A percentile compares a stretch with the other conserved stretches of the same genome.
Evolutionary conservation across 2,797 vertebrate genomes (phyloP).

Genomic region (Agapornis canus): DNA sequence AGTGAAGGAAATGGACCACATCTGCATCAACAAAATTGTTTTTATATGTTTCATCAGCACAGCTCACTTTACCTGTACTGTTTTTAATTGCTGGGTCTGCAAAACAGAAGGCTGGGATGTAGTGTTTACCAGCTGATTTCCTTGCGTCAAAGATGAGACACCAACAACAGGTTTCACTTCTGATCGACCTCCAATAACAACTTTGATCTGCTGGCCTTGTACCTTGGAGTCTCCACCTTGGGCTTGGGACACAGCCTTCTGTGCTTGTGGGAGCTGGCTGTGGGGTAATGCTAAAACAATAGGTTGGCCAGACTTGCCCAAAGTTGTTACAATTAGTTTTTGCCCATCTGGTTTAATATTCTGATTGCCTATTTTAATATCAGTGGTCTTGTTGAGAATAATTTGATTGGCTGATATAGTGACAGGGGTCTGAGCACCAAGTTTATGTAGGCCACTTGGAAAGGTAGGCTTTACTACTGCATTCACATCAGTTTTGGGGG

Average conservation of each 20-base stretch:
- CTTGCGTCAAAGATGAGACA: slow-evolving; percentile 79
- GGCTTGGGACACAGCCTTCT: slow-evolving; percentile 80
- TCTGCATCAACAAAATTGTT: not conserved
- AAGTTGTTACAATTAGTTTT: slow-evolving; percentile 90
- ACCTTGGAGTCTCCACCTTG: slow-evolving; percentile 85
- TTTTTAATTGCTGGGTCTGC: slow-evolving; percentile 94
- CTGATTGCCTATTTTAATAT: slow-evolving; percentile 82
- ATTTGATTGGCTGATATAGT: slow-evolving; percentile 92
- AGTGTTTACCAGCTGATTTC: slow-evolving; percentile 84
- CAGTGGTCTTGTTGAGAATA: slow-evolving; percentile 90
- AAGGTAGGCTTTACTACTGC: slow-evolving; percentile 74
- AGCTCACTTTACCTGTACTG: slow-evolving; percentile 88
- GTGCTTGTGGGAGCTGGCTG: slow-evolving; percentile 74
- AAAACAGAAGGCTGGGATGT: slow-evolving; percentile 81
- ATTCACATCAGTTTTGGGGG: slow-evolving; percentile 74
- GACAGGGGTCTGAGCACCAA: slow-evolving; percentile 83
- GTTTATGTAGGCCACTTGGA: slow-evolving; percentile 84
- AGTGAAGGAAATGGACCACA: not conserved
- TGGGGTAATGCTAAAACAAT: slow-evolving; percentile 92
- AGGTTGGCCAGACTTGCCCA: slow-evolving; percentile 92
- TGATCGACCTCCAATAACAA: slow-evolving; percentile 88
- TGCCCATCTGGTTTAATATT: slow-evolving; percentile 92
- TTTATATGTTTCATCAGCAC: slow-evolving; percentile 31
- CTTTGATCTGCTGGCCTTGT: slow-evolving; percentile 89
- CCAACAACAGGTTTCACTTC: slow-evolving; percentile 89